Conservation (phyloP, 2,888 invertebrate species). For the Agrochola circellaris region DNA sequence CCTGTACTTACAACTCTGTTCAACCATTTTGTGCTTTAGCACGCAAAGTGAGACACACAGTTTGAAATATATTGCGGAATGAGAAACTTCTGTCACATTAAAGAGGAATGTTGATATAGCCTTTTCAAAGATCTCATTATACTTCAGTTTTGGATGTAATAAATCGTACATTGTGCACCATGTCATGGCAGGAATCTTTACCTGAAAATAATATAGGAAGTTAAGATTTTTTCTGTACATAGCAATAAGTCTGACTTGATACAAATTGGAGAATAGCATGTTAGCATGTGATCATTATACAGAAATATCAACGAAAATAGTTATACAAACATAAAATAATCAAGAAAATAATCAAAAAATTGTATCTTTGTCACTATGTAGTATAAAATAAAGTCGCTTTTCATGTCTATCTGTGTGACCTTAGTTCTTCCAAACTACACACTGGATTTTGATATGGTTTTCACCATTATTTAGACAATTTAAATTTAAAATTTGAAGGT, state of each 20-base stretch:
- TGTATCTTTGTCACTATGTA: not conserved
- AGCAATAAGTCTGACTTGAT: not conserved
- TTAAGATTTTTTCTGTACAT: not conserved
- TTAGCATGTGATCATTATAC: not conserved
- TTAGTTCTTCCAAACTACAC: not conserved
- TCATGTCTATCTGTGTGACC: not conserved
- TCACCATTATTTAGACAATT: not conserved
- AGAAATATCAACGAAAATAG: not conserved
- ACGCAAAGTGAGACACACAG: conserved; percentile 71
- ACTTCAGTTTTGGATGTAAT: conserved; percentile 61
- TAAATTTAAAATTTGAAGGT: no score
- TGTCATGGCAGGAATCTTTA: conserved; percentile 68
- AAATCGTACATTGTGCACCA: conserved; percentile 76
- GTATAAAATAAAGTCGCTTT: not conserved
- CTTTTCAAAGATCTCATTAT: conserved; percentile 55
- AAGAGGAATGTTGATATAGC: conserved; percentile 61
- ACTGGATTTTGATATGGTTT: not conserved
- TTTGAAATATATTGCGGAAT: conserved; percentile 66
- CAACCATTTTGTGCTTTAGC: conserved; percentile 70
- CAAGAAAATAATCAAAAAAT: no score
- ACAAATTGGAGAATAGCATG: not conserved
- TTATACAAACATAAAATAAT: not conserved
- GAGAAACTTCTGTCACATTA: conserved; percentile 13
- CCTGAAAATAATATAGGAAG: conserved; percentile 66
- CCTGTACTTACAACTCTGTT: conserved; percentile 71